Base-by-base conservation (phyloP, 2,888 invertebrate genomes). In the Euplexia lucipara region DNA sequence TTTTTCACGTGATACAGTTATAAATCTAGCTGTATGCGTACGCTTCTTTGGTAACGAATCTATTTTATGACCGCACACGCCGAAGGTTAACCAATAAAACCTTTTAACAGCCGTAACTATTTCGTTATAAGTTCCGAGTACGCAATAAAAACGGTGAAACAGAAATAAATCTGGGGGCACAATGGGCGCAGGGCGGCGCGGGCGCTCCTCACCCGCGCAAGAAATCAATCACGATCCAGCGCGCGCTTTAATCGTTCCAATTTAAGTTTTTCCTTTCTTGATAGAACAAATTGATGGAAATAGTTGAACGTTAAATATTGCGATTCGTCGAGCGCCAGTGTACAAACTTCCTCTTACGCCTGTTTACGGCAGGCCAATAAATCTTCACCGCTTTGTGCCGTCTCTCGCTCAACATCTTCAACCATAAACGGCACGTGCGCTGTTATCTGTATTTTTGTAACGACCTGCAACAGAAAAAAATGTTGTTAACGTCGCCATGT, bases 41-140 rank as follows among this genome's bases (percentile, higher is more conserved):
- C 92, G 91, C 90, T 91, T 88, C 92, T 94, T 92, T 91, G 91
- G 93, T 92, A 91, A 90, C 91, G 94, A 93, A 95, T 93, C 91
- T 91, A 94, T 95, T 95, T 95, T 94, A 95, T 93, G 91, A 90
- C 92, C 92, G 89, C 92, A 91, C 90, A 92, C 91, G 90, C 91
- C 92, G 91, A 95, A 95, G 94, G 95, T 94, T 94, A 94, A 93
- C 95, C 94, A 94, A 95, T 95, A 95, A 95, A 95, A 95, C 92
- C 94, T 94, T 93, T 94, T 95, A 95, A 94, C 94, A 94, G 93
- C 91, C 93, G 93, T 93, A 92, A 94, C 93, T 95, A 94, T 94
- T 95, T 94, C 92, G 92, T 94, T 95, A 93, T 94, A 92, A 94
- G 94, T 94, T 93, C 94, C 88, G 91, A 94, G 92, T 94, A 90